Evolutionary conservation across 2,888 invertebrate species (phyloP).

Genomic region (Marronus borbonicus): DNA sequence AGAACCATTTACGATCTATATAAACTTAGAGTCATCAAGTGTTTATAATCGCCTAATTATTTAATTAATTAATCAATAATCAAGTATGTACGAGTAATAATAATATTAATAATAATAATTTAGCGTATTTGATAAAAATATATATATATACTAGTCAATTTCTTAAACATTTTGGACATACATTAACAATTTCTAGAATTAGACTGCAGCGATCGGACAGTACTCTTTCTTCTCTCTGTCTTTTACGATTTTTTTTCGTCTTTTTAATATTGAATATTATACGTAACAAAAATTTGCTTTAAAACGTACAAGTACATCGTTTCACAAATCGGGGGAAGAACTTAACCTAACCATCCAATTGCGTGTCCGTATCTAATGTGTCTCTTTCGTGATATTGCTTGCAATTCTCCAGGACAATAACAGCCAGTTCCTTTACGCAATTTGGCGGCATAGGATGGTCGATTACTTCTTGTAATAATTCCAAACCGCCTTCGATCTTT

Average conservation of each 20-base stretch:
- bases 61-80: conserved; percentile 26
- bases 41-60: neutral
- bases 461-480: conserved; percentile 79
- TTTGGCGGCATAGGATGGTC: conserved; percentile 76
- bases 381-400: conserved; percentile 58
- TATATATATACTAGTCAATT: conserved; percentile 22
- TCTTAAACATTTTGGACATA: conserved; percentile 45
- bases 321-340: neutral
- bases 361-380: conserved; percentile 43
- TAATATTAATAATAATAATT: conserved; percentile 29
- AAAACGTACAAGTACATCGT: conserved; percentile 7
- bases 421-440: conserved; percentile 80
- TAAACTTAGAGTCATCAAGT: conserved; percentile 16
- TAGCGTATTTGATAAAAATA: conserved; percentile 42
- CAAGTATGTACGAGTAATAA: conserved; percentile 33
- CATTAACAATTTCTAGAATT: conserved; percentile 35
- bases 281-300: conserved; percentile 14
- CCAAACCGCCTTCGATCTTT: conserved; percentile 88
- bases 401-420: conserved; percentile 80
- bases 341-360: conserved; percentile 51
- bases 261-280: neutral
- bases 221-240: neutral
- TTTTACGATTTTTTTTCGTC: neutral
- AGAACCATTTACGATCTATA: conserved; percentile 7
- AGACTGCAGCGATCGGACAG: conserved; percentile 4